Conservation (phyloP, 2,888 invertebrate species). For the Choristoneura rosaceana region DNA sequence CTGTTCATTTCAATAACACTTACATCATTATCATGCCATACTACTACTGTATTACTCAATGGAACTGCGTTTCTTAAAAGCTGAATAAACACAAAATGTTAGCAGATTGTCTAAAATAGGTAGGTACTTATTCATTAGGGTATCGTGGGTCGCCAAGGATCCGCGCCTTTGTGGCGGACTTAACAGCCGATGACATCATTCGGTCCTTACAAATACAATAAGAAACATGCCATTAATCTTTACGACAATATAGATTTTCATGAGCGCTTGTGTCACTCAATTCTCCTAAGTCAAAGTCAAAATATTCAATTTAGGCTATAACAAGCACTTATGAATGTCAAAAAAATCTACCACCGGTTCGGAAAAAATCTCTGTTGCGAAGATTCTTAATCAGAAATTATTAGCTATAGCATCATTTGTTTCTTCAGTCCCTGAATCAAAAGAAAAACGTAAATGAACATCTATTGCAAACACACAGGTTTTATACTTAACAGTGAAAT, state of each 20-base stretch:
- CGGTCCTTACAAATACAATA: conserved; percentile 30
- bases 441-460: neutral
- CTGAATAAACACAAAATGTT: conserved; percentile 22
- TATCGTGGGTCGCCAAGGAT: conserved; percentile 31
- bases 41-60: conserved; percentile 17
- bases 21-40: conserved; percentile 12
- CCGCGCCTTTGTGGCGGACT: conserved; percentile 49
- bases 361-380: too few relatives aligned
- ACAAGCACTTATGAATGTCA: too few relatives aligned
- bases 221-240: conserved; percentile 35
- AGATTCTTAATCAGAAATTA: neutral
- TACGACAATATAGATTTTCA: conserved; percentile 25
- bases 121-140: conserved; percentile 25
- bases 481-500: conserved; percentile 23
- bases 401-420: neutral
- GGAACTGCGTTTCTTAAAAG: conserved; percentile 8
- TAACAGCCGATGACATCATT: conserved; percentile 45
- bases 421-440: neutral
- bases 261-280: conserved; percentile 18
- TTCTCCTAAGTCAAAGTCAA: too few relatives aligned
- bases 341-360: too few relatives aligned
- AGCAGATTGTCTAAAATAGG: conserved; percentile 32
- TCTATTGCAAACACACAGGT: conserved; percentile 22
- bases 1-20: neutral
- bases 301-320: too few relatives aligned